Evolutionary conservation across 2,797 vertebrate genomes (phyloP).

Genomic region (Simalia tracyae): DNA sequence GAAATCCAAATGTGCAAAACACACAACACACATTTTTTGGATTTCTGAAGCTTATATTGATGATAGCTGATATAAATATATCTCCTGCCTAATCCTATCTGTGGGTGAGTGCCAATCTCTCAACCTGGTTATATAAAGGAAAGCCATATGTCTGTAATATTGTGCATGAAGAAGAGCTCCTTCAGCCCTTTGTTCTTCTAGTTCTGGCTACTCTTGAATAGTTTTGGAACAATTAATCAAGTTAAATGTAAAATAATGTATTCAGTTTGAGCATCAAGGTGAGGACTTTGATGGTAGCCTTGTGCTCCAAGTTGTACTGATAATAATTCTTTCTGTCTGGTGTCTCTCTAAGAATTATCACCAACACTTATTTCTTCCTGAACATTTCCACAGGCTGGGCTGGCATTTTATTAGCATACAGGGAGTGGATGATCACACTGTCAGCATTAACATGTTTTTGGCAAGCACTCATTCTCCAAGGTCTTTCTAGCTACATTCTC

Average conservation of each 20-base stretch:
- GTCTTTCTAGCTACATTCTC: constrained; percentile 31
- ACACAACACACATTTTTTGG: neutral
- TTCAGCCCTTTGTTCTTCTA: constrained; percentile 46
- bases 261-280: constrained; percentile 40
- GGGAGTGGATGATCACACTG: neutral
- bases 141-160: constrained; percentile 42
- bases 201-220: constrained; percentile 59
- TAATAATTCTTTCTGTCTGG: constrained; percentile 25
- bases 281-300: constrained; percentile 47
- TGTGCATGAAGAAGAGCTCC: constrained; percentile 48
- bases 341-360: constrained; percentile 25
- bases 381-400: constrained; percentile 23
- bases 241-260: constrained; percentile 48
- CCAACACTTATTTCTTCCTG: constrained; percentile 15
- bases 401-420: constrained; percentile 28
- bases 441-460: constrained; percentile 11
- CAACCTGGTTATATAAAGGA: constrained; percentile 39
- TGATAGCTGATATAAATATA: constrained; percentile 35
- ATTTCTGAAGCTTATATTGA: constrained; percentile 18
- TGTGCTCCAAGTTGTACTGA: constrained; percentile 53
- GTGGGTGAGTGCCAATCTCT: constrained; percentile 31
- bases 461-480: constrained; percentile 4
- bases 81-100: constrained; percentile 14
- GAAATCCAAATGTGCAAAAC: neutral
- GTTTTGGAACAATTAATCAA: constrained; percentile 58